phyloP scores from a whole-genome alignment of 2,888 invertebrate species.

The Subacronicta megacephala region DNA sequence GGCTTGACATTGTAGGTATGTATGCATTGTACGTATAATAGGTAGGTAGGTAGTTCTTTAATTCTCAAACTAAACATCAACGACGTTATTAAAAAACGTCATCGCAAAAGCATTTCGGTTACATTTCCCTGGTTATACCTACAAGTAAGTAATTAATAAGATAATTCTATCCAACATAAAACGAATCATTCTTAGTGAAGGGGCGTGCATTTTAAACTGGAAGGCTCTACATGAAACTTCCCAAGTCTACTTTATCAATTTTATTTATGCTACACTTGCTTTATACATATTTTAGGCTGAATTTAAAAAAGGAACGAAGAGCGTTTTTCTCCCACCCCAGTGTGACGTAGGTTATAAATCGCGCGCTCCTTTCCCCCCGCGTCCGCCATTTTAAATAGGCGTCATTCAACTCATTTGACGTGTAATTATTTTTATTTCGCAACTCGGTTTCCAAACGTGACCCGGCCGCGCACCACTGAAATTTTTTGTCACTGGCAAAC shows the following conservation, averaged over 20 bases:
- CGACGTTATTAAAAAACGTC: too few species aligned
- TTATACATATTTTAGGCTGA: slow-evolving; percentile 53
- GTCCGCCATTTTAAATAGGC: slow-evolving; percentile 75
- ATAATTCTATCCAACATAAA: too few species aligned
- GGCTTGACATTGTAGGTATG: too few species aligned
- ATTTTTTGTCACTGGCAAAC: slow-evolving; percentile 72
- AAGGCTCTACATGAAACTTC: too few species aligned
- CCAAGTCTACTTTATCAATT: slow-evolving; percentile 46
- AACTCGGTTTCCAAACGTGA: slow-evolving; percentile 73
- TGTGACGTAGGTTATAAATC: slow-evolving; percentile 67
- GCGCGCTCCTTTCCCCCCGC: slow-evolving; percentile 55
- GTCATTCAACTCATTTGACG: slow-evolving; percentile 83
- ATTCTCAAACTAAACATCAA: too few species aligned
- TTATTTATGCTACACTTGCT: slow-evolving; percentile 55
- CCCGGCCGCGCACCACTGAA: slow-evolving; percentile 54
- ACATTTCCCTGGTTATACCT: too few species aligned
- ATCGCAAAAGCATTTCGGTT: too few species aligned
- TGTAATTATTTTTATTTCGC: slow-evolving; percentile 82
- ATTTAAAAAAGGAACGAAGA: slow-evolving; percentile 44
- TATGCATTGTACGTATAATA: slow-evolving; percentile 7
- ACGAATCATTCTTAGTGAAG: too few species aligned
- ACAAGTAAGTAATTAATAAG: too few species aligned
- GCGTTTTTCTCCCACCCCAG: slow-evolving; percentile 30
- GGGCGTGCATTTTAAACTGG: too few species aligned
- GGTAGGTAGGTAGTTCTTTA: too few species aligned